Evolutionary conservation across 2,113 vertebrate genomes (phyloP), one percentile per base, ranked within the genome.

Genomic region (Probosciger aterrimus): DNA sequence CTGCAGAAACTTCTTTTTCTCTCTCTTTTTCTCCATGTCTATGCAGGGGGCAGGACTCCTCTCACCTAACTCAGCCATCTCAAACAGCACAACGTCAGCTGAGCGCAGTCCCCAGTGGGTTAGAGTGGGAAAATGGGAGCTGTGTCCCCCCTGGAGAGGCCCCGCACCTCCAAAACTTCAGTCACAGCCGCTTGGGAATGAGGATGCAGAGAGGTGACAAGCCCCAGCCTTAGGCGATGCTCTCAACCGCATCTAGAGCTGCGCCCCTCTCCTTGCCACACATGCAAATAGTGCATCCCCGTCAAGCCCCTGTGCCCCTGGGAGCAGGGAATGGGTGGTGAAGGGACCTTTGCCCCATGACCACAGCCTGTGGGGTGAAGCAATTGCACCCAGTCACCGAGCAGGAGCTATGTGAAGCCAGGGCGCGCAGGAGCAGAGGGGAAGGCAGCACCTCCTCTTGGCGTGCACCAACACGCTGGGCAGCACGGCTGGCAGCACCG

Each of bases 201-300:
- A 13, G 18, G 28, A 4, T 10, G 33, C 14, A 2, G 57, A n/a
- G 44, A 16, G 1, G 12, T 1, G 76, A 63, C 17, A 47, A 43
- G 18, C 5, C 17, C 27, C 27, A 44, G 39, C 44, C 35, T 50
- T 5, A 5, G 5, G 31, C 0, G 5, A 59, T 9, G 28, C 11
- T 22, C 28, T 13, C 0, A 3, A 5, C 15, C 3, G 0, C 12
- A 2, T 17, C 20, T 6, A 11, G 11, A 35, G 47, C 47, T 4
- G 8, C 2, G 0, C 6, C 59, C 23, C 16, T 4, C 30, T 57
- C 20, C 46, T 23, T n/a, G 35, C 44, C 41, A 0, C 0, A 2
- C 31, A 7, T 64, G 47, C 75, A 2, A 24, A 33, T 2, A 3
- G 7, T 1, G 9, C 23, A 4, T 27, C 25, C 20, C 68, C 8